Evolutionary conservation across 2,113 vertebrate species (phyloP).

Genomic region (Onychostoma macrolepis): DNA sequence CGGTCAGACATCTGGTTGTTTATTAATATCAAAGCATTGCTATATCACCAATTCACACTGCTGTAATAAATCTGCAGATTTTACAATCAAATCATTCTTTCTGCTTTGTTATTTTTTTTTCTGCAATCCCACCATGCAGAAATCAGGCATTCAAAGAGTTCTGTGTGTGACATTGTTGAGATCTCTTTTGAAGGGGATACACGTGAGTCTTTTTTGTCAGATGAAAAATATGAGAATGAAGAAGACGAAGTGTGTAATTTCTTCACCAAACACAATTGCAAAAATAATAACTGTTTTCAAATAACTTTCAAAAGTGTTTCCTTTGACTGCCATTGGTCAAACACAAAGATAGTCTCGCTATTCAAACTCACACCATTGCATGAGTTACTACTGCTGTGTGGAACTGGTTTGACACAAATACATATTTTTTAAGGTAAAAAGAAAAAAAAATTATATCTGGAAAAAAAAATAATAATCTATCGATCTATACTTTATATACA

Average conservation of each 20-base stretch:
- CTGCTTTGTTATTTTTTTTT: not conserved
- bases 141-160: constrained; percentile 18
- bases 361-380: not conserved
- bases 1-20: not conserved
- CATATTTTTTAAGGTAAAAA: no score
- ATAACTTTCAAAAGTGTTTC: not conserved
- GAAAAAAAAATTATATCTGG: no score
- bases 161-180: constrained; percentile 2
- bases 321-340: not conserved
- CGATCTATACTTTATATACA: no score
- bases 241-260: not conserved
- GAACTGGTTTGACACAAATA: not conserved
- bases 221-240: not conserved
- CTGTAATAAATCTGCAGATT: constrained; percentile 3
- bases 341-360: not conserved
- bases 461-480: no score
- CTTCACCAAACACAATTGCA: constrained; percentile 13
- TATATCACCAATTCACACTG: not conserved
- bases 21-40: constrained; percentile 18
- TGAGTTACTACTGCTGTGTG: not conserved
- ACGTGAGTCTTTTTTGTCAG: not conserved
- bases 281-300: constrained; percentile 12
- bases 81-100: not conserved
- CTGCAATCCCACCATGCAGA: not conserved
- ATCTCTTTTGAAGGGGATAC: constrained; percentile 17